These are phyloP conservation scores for Rhingia rostrata DNA, from an alignment of 2,888 invertebrate genomes.

Conservation along the genomic window DNA sequence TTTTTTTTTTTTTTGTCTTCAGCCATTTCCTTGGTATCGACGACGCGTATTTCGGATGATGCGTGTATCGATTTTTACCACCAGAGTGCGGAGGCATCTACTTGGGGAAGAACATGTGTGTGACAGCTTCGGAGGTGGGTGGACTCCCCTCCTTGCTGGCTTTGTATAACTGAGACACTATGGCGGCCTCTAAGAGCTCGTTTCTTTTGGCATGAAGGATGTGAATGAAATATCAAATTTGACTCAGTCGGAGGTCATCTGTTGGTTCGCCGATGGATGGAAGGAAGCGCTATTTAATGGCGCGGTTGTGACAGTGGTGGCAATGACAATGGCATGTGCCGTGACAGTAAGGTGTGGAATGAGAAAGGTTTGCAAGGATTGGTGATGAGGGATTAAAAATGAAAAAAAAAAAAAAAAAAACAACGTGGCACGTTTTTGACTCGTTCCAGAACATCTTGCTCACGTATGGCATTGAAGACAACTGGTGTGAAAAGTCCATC, in stretches of 20 bases:
- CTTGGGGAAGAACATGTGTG: neutral
- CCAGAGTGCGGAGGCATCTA: neutral
- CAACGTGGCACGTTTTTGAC: too few relatives aligned
- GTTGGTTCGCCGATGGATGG: neutral
- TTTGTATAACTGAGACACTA: conserved; percentile 31
- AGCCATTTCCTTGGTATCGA: conserved; percentile 29
- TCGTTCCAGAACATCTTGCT: too few relatives aligned
- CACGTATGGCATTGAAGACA: too few relatives aligned
- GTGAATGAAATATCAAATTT: conserved; percentile 29
- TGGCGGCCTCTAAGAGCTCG: conserved; percentile 34
- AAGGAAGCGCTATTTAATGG: too few relatives aligned
- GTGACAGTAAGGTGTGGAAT: too few relatives aligned
- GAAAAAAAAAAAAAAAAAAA: too few relatives aligned
- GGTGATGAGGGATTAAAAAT: too few relatives aligned
- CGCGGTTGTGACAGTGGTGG: too few relatives aligned
- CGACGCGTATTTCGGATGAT: conserved; percentile 27
- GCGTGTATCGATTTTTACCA: conserved; percentile 57
- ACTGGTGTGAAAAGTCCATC: too few relatives aligned
- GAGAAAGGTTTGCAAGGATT: too few relatives aligned
- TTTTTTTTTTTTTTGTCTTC: neutral
- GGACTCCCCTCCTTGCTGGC: neutral
- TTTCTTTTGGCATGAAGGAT: conserved; percentile 9
- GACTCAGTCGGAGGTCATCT: conserved; percentile 22
- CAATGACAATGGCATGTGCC: too few relatives aligned
- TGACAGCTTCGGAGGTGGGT: neutral